Percentiles rank a stretch among this genome's conserved stretches.
Conservation (phyloP, 2,113 vertebrate species). For the Poeciliopsis retropinna region DNA sequence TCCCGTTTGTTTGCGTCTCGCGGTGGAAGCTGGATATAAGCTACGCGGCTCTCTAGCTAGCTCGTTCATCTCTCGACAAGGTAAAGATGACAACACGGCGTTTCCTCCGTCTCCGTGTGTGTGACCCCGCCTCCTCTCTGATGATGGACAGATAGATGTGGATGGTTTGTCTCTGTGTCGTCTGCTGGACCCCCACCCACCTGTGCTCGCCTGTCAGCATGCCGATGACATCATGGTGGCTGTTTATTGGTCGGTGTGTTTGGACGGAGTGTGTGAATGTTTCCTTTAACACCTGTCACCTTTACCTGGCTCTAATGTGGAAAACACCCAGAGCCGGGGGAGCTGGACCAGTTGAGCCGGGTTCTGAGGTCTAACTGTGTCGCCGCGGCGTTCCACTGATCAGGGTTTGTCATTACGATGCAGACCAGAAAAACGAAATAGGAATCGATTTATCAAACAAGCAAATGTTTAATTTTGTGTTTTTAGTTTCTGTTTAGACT, state of each 20-base stretch:
- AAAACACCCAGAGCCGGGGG: neutral
- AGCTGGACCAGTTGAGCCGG: too few relatives aligned
- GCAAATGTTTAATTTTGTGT: too few relatives aligned
- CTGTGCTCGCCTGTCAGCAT: slow-evolving; percentile 36
- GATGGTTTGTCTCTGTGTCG: slow-evolving; percentile 36
- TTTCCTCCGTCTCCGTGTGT: slow-evolving; percentile 49
- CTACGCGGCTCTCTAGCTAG: slow-evolving; percentile 85
- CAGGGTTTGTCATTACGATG: neutral
- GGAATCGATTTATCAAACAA: too few relatives aligned
- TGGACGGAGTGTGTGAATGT: neutral
- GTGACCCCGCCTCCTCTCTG: slow-evolving; percentile 29
- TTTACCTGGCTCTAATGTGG: neutral
- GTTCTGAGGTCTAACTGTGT: too few relatives aligned
- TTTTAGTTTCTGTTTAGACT: too few relatives aligned
- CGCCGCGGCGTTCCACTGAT: neutral
- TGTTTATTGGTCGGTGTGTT: slow-evolving; percentile 30
- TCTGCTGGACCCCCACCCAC: slow-evolving; percentile 16
- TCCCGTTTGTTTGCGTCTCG: slow-evolving; percentile 50
- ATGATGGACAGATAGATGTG: slow-evolving; percentile 12
- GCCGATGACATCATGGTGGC: slow-evolving; percentile 53
- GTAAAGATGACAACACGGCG: slow-evolving; percentile 71
- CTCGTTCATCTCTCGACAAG: slow-evolving; percentile 87
- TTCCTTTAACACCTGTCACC: neutral
- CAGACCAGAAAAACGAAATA: neutral
- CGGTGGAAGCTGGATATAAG: slow-evolving; percentile 84